Evolutionary conservation across 2,888 invertebrate species (phyloP).

Genomic region (Ferrisia virgata): DNA sequence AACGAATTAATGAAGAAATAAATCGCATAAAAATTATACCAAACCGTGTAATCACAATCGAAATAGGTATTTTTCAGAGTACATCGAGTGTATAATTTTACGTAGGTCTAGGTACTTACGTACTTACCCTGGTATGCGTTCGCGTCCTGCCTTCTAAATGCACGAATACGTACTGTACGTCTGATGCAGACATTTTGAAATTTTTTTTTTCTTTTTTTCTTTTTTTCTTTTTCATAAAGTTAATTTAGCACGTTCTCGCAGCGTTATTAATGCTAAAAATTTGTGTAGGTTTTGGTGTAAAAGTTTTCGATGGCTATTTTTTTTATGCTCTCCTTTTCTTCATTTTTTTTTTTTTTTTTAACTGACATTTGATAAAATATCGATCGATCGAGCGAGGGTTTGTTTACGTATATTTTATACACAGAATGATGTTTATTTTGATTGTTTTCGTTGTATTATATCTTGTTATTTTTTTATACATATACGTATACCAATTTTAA

Average conservation of each 20-base stretch:
- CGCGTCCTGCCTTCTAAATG: neutral
- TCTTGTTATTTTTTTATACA: neutral
- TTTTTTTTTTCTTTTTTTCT: neutral
- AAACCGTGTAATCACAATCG: conserved; percentile 32
- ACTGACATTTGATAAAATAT: neutral
- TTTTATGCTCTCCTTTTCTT: neutral
- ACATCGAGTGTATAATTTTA: neutral
- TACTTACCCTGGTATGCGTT: neutral
- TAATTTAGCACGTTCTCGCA: neutral
- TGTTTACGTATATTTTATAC: neutral
- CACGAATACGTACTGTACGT: neutral
- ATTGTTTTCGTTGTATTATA: conserved; percentile 5
- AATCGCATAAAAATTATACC: conserved; percentile 34
- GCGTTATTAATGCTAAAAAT: neutral
- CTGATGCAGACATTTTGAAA: neutral
- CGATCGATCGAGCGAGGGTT: neutral
- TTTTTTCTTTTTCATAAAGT: neutral
- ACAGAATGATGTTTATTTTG: neutral
- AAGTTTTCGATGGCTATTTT: neutral
- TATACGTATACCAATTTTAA: neutral
- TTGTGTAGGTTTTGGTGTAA: neutral
- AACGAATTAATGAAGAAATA: conserved; percentile 40
- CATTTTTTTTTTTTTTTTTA: neutral
- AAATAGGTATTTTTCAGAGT: conserved; percentile 6
- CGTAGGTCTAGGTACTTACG: too few species aligned